Evolutionary conservation across 2,888 invertebrate species (phyloP), one percentile per base, ranked within the genome.

Genomic region (Ganaspis brasiliensis): DNA sequence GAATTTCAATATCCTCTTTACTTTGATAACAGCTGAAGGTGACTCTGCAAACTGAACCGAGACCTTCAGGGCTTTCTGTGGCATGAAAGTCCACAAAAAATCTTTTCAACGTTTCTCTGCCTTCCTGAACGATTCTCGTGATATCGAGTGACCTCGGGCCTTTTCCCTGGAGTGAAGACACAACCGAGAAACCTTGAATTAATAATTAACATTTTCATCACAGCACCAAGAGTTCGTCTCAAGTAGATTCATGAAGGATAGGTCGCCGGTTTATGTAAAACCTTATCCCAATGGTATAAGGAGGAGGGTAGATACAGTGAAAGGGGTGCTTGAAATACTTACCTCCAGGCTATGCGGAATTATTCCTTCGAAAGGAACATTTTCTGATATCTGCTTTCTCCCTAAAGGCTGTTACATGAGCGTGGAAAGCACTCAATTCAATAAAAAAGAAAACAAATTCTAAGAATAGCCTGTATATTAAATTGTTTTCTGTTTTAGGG

Each of bases 161-260:
- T 75, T 67, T 79, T 82, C 80, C 76, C 82, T 78, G 82, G 79
- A 79, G 45, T 63, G 24, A 35, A 40, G 73, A 70, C 70, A 19
- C 49, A 74, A 63, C 76, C 24, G 63, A 12, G 63, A 21, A 77
- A 70, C 76, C 80, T 85, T 78, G 79, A 71, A 81, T 77, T 86
- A 87, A 87, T 85, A 85, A 85, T 85, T 85, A 87, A 85, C 87
- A 78, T 82, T 78, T 78, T 85, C 85, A 85, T 85, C 85, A 85
- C 78, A 76, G 81, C 63, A 76, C 59, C 67, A 72, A 72, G 73
- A 77, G 85, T 77, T 81, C 79, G 73, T 76, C 24, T 83, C 83
- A 82, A 83, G 85, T 79, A 82, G 85, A 86, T 86, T 79, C 81
- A 77, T 71, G 57, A 78, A 75, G 79, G 82, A 84, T 83, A 81